A percentile compares a stretch with the other conserved stretches of the same genome.
These are phyloP conservation scores for Leptinotarsa undecemlineata DNA, from an alignment of 1,140 invertebrate genomes.

Conservation along the genomic window DNA sequence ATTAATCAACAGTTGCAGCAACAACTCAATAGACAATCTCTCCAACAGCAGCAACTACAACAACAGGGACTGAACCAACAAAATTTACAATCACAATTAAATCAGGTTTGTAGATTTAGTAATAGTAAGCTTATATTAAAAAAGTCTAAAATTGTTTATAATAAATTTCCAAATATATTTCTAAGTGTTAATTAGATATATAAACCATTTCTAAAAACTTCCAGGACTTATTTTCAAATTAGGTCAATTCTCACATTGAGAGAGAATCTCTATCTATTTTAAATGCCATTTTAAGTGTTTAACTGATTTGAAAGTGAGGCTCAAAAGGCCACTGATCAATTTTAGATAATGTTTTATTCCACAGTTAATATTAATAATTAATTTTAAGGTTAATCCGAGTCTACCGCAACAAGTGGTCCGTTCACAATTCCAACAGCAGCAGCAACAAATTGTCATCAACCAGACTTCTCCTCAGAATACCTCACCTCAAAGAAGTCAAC, in stretches of 20 bases:
- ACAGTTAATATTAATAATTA: conserved; percentile 16
- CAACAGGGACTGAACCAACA: conserved; percentile 35
- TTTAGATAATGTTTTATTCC: conserved; percentile 36
- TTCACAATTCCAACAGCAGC: conserved; percentile 39
- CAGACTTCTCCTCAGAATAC: conserved; percentile 48
- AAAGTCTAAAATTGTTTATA: no score
- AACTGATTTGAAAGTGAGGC: no score
- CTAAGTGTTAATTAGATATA: no score
- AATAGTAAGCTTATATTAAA: background rate
- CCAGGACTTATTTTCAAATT: no score
- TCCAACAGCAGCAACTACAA: conserved; percentile 27
- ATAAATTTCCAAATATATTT: no score
- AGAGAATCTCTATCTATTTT: no score
- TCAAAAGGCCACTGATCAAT: no score
- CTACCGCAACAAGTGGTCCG: conserved; percentile 49
- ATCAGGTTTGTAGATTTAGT: conserved; percentile 13
- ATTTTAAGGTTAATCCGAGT: conserved; percentile 25
- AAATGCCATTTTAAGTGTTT: no score
- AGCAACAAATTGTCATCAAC: conserved; percentile 47
- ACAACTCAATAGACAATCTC: conserved; percentile 30
- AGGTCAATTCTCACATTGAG: no score
- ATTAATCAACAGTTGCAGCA: conserved; percentile 22
- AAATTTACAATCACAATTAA: conserved; percentile 39
- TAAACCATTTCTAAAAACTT: no score
- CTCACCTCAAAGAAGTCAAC: conserved; percentile 42